Conservation (phyloP, 2,888 invertebrate species). For the Xanthia icteritia region DNA sequence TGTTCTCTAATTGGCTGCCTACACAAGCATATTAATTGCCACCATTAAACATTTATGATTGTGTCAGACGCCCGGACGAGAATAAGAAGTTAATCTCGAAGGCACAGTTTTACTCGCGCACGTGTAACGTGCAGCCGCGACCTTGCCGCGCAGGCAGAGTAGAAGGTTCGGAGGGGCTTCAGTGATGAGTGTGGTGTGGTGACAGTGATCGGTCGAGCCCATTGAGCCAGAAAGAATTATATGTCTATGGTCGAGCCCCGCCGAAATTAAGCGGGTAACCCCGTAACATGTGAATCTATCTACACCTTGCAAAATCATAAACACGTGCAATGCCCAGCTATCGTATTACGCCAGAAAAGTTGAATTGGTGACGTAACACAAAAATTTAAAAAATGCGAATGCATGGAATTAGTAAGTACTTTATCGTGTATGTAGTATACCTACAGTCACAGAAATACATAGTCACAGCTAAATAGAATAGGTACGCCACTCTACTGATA, state of each 20-base stretch:
- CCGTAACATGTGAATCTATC: neutral
- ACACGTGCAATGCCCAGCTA: too few relatives aligned
- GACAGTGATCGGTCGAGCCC: neutral
- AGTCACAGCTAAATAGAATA: neutral
- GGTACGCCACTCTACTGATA: neutral
- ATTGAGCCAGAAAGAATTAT: too few relatives aligned
- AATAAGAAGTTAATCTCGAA: conserved; percentile 21
- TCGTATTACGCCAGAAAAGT: neutral
- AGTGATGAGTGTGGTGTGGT: neutral
- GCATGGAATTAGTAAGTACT: neutral
- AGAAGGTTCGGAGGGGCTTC: conserved; percentile 22
- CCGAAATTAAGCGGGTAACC: neutral
- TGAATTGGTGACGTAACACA: neutral
- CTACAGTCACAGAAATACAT: too few relatives aligned
- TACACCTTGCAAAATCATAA: neutral
- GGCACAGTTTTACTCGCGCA: neutral
- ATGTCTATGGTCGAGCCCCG: neutral
- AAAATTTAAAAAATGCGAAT: neutral
- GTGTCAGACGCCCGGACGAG: conserved; percentile 6
- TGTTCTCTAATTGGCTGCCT: neutral
- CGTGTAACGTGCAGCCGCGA: conserved; percentile 1
- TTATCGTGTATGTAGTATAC: neutral
- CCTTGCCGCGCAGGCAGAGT: conserved; percentile 12
- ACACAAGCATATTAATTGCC: conserved; percentile 10
- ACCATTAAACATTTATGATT: conserved; percentile 6